A percentile compares a stretch with the other conserved stretches of the same genome.
Conservation (phyloP, 2,113 vertebrate genomes). For the Cathartes aura region DNA sequence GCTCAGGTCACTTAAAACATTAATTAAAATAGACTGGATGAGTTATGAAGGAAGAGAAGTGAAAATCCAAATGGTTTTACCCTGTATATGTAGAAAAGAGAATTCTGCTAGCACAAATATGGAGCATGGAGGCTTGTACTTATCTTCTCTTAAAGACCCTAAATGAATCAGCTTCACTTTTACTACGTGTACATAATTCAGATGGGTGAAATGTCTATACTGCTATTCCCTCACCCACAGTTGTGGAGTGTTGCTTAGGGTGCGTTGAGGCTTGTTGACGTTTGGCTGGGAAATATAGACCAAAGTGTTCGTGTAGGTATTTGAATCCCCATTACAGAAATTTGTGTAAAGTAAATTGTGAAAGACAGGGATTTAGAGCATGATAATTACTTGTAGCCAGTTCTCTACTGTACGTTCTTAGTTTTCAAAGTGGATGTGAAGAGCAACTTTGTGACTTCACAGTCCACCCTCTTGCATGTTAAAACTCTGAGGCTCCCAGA, state of each 20-base stretch:
- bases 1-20: not conserved
- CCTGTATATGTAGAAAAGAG: not conserved
- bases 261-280: not conserved
- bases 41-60: not conserved
- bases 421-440: not conserved
- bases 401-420: not conserved
- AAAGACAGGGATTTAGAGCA: not conserved
- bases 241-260: not conserved
- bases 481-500: not conserved
- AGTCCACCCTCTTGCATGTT: not conserved
- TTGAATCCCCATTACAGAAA: not conserved
- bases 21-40: not conserved
- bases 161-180: not conserved
- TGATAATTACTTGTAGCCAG: not conserved
- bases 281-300: not conserved
- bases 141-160: not conserved
- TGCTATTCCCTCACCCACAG: not conserved
- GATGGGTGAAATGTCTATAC: not conserved
- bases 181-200: not conserved
- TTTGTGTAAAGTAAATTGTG: not conserved
- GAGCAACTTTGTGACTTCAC: not conserved
- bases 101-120: not conserved
- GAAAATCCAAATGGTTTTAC: not conserved
- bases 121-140: not conserved
- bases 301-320: accelerated